Evolutionary conservation across 2,888 invertebrate species (phyloP), one percentile per base, ranked within the genome.

Genomic region (Ypsolopha scabrella): DNA sequence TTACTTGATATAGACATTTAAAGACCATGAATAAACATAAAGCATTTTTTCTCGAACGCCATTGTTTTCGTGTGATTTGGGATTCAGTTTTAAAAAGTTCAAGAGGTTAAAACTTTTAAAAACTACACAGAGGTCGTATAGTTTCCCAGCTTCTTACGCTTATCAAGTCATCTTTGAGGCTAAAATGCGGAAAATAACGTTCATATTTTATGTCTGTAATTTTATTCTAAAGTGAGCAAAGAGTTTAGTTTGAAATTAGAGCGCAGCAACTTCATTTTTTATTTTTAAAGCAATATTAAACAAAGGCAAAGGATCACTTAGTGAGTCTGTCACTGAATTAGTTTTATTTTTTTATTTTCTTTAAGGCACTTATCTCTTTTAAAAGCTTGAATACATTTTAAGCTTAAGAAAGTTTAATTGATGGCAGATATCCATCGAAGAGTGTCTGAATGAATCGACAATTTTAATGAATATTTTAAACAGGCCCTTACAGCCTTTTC

Each of bases 391-490:
- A 49, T 50, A 46, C 49, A 49, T 50, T 52, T 52, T 52, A 39
- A 50, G 64, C 68, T 64, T 62, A 62, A 55, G 56, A 57, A 52
- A 56, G 61, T 76, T 80, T 79, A 80, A 63, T 63, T 65, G 67
- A 65, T 62, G 65, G 57, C 46, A 67, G 74, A 75, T 75, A 74
- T 62, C 60, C 64, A 72, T 73, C 72, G 57, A 35, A 57, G 57
- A 52, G 47, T 50, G 50, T 24, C 44, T 8, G 53, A 67, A 77
- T 83, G 82, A 83, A 78, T 81, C 63, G 60, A 71, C 77, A 67
- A 69, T 79, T 78, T 70, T 68, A 69, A 75, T 77, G 70, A 76
- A 78, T 75, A 75, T 75, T 70, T 49, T 49, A 49, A 41, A 39
- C 8, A 47, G 47, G 47, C 47, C 47, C 47, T 47, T 47, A 45